These are phyloP conservation scores for Jordanella pulchra DNA, from an alignment of 2,797 vertebrate species.

Conservation along the genomic window DNA sequence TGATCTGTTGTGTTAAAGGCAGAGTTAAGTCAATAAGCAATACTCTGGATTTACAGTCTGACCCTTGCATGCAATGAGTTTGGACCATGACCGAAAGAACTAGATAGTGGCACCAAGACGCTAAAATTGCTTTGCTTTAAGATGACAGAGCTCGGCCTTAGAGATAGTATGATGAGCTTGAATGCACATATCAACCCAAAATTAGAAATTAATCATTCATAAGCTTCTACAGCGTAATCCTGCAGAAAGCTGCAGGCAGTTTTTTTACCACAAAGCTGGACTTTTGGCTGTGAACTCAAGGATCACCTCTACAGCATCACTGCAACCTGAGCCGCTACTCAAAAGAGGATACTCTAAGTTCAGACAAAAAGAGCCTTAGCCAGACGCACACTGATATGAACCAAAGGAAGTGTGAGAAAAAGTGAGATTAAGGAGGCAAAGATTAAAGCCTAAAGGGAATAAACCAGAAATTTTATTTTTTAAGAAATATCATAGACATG, in stretches of 20 bases:
- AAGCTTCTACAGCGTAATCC: constrained; percentile 29
- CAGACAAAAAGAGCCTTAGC: constrained; percentile 29
- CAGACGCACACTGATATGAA: constrained; percentile 33
- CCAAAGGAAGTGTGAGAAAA: constrained; percentile 49
- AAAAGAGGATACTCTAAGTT: constrained; percentile 38
- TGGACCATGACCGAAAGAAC: too few species aligned
- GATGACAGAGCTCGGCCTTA: too few species aligned
- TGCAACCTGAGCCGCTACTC: constrained; percentile 21
- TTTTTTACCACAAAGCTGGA: constrained; percentile 12
- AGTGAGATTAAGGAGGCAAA: constrained; percentile 7
- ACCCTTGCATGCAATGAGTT: too few species aligned
- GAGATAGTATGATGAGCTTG: too few species aligned
- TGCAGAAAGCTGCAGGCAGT: constrained; percentile 19
- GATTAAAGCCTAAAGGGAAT: constrained; percentile 35
- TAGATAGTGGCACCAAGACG: too few species aligned
- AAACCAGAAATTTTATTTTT: constrained; percentile 44
- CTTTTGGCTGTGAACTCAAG: constrained; percentile 7
- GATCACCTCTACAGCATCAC: constrained; percentile 5
- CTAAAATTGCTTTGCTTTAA: too few species aligned
- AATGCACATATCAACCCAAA: background rate
- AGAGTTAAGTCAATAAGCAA: too few species aligned
- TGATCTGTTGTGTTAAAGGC: too few species aligned
- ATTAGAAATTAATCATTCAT: constrained; percentile 7
- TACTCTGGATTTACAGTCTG: too few species aligned
- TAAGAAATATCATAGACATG: constrained; percentile 52